Percentiles rank a stretch among this genome's conserved stretches.
phyloP scores from a whole-genome alignment of 2,113 vertebrate genomes.

The Gorilla gorilla region DNA sequence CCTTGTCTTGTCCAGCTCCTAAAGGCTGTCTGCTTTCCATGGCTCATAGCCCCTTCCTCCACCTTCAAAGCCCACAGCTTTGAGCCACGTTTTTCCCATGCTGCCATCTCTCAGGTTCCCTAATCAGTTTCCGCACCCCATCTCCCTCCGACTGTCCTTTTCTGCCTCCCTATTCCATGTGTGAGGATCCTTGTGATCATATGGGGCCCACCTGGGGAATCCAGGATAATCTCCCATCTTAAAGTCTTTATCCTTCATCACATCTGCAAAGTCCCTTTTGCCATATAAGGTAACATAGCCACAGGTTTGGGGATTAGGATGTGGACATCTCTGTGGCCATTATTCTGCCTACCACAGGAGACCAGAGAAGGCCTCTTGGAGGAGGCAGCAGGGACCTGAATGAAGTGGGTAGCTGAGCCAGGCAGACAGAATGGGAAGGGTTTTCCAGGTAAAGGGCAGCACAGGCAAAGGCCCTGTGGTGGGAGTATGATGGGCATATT shows the following conservation, averaged over 20 bases:
- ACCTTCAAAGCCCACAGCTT: neutral
- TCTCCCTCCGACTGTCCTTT: neutral
- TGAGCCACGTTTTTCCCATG: neutral
- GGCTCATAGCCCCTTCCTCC: neutral
- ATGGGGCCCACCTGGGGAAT: neutral
- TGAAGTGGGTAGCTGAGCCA: neutral
- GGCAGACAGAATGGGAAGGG: neutral
- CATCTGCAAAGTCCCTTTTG: neutral
- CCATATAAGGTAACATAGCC: neutral
- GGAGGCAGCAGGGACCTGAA: neutral
- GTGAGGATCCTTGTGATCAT: neutral
- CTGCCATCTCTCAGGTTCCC: neutral
- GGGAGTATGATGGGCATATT: neutral
- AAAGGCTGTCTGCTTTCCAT: neutral
- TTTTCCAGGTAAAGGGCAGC: neutral
- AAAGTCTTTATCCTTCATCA: neutral
- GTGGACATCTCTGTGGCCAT: neutral
- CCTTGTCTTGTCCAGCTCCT: neutral
- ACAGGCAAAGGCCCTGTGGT: neutral
- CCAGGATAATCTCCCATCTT: neutral
- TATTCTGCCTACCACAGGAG: neutral
- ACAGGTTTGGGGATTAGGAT: neutral
- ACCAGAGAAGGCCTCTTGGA: neutral
- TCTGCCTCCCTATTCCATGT: neutral
- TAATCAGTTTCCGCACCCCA: accelerated